phyloP scores from a whole-genome alignment of 2,113 vertebrate species.

The Hirundichthys speculiger region DNA sequence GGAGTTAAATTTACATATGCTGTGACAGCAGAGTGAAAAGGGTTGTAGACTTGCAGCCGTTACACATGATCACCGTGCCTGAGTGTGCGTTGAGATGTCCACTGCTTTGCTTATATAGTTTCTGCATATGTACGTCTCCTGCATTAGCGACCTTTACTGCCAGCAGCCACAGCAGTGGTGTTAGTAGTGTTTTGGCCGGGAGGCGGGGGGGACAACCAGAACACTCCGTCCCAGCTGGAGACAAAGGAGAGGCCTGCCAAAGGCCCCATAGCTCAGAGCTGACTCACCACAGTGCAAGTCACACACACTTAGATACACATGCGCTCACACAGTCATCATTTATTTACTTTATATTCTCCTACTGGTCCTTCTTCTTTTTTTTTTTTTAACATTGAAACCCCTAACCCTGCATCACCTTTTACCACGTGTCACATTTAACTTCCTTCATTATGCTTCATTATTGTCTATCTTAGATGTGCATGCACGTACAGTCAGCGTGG shows the following conservation, averaged over 20 bases:
- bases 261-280: conserved; percentile 80
- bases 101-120: conserved; percentile 4
- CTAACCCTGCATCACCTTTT: conserved; percentile 28
- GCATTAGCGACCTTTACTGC: conserved; percentile 3
- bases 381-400: conserved; percentile 15
- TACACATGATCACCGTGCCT: conserved; percentile 5
- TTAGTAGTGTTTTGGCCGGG: conserved; percentile 61
- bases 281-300: conserved; percentile 76
- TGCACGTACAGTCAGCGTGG: conserved; percentile 10
- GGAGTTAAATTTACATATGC: background rate
- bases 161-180: conserved; percentile 10
- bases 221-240: conserved; percentile 81
- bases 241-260: conserved; percentile 80
- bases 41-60: background rate
- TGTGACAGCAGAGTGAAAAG: background rate
- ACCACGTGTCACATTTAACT: conserved; percentile 12
- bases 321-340: conserved; percentile 49
- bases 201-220: conserved; percentile 62
- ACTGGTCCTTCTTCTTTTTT: conserved; percentile 14
- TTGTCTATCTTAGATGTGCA: conserved; percentile 16
- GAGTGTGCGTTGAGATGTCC: conserved; percentile 22
- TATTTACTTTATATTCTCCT: conserved; percentile 56
- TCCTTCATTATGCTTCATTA: conserved; percentile 32
- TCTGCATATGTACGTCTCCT: conserved; percentile 5
- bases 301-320: conserved; percentile 46